phyloP scores from a whole-genome alignment of 2,888 invertebrate genomes.

The Cryptophagus acutangulus region DNA sequence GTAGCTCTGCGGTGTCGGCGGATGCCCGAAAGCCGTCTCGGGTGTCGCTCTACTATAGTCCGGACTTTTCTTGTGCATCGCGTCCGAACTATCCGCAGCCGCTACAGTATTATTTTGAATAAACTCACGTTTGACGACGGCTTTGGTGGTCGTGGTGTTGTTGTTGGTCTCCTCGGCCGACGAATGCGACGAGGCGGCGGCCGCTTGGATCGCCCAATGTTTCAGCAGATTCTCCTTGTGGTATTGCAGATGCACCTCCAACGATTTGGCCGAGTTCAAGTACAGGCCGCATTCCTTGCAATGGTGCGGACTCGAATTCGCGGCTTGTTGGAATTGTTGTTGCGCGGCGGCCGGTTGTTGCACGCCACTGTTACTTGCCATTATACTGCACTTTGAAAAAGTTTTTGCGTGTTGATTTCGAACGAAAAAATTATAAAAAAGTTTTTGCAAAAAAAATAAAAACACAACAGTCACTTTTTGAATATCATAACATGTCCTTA shows the following conservation, averaged over 20 bases:
- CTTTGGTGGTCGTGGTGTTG: slow-evolving; percentile 51
- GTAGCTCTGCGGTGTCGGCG: slow-evolving; percentile 62
- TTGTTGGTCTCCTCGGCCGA: slow-evolving; percentile 58
- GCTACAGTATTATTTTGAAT: slow-evolving; percentile 54
- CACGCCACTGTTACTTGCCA: slow-evolving; percentile 42
- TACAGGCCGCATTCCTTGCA: slow-evolving; percentile 73
- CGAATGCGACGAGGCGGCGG: slow-evolving; percentile 36
- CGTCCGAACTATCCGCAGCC: slow-evolving; percentile 72
- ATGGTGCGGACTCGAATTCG: slow-evolving; percentile 55
- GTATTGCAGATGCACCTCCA: slow-evolving; percentile 75
- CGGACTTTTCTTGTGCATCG: slow-evolving; percentile 58
- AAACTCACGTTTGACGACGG: slow-evolving; percentile 53
- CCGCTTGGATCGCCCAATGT: slow-evolving; percentile 64
- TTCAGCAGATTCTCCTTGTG: slow-evolving; percentile 69
- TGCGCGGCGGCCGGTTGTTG: slow-evolving; percentile 27
- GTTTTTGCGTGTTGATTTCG: slow-evolving; percentile 5
- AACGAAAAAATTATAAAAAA: slow-evolving; percentile 30
- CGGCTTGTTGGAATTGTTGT: slow-evolving; percentile 44
- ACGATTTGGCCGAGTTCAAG: slow-evolving; percentile 70
- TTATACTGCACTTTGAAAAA: slow-evolving; percentile 31
- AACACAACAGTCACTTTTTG: slow-evolving; percentile 46
- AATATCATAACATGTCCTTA: slow-evolving; percentile 49
- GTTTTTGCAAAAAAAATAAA: slow-evolving; percentile 41
- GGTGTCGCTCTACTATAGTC: slow-evolving; percentile 55
- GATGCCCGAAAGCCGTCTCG: slow-evolving; percentile 58